Percentiles rank a stretch among this genome's conserved stretches.
phyloP scores from a whole-genome alignment of 2,113 vertebrate species.

The Protobothrops mucrosquamatus region DNA sequence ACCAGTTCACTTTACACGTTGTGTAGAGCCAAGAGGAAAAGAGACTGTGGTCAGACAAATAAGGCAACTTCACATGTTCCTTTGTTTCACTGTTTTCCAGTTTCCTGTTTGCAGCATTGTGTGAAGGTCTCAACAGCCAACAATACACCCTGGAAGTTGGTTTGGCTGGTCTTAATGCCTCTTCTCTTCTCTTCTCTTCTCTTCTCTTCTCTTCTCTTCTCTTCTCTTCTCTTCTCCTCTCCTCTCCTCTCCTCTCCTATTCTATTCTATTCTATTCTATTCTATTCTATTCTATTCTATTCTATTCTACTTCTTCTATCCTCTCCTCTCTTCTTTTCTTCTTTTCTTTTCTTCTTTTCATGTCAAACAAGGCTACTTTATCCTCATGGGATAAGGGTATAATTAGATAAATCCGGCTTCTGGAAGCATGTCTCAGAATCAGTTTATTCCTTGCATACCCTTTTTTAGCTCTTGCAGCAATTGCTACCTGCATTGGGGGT shows the following conservation, averaged over 20 bases:
- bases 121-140: background rate
- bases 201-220: no score
- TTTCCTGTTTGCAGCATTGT: background rate
- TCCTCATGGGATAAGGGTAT: background rate
- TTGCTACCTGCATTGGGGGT: background rate
- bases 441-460: background rate
- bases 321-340: background rate
- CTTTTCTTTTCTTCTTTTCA: background rate
- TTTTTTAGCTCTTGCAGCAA: background rate
- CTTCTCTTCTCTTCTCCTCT: no score
- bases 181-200: no score
- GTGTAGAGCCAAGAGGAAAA: background rate
- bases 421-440: background rate
- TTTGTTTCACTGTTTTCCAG: background rate
- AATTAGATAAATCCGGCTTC: background rate
- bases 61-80: background rate
- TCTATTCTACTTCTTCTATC: no score
- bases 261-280: no score
- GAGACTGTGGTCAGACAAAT: background rate
- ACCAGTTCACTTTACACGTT: background rate
- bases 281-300: no score
- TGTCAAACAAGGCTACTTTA: background rate
- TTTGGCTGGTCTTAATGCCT: background rate
- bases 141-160: background rate
- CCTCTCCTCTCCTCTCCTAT: no score